Conservation (phyloP, 2,113 vertebrate genomes). For the Nettapus auritus region DNA sequence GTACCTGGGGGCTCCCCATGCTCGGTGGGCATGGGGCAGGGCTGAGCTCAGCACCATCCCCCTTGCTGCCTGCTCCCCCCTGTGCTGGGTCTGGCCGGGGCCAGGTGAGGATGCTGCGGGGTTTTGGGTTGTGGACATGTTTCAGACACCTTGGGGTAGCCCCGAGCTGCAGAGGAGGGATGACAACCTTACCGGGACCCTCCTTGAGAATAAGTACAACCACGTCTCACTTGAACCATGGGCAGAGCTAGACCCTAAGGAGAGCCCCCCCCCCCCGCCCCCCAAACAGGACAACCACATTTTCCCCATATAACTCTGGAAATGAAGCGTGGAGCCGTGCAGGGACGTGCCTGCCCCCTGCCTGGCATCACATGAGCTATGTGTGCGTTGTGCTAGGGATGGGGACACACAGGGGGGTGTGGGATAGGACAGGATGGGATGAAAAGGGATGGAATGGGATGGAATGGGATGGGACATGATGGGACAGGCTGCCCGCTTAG, state of each 20-base stretch:
- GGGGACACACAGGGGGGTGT: neutral
- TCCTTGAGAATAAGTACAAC: neutral
- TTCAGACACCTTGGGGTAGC: rapidly evolving
- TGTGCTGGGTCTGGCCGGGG: neutral
- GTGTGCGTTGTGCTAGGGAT: neutral
- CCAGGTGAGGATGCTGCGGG: neutral
- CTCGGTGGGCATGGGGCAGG: neutral
- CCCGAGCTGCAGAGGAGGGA: neutral
- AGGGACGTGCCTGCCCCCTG: too few relatives aligned
- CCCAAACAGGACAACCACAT: neutral
- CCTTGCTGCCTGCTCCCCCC: neutral
- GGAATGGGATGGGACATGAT: neutral
- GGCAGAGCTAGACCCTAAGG: neutral
- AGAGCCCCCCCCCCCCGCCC: neutral
- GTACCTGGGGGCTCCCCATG: rapidly evolving
- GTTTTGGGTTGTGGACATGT: neutral
- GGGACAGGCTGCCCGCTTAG: neutral
- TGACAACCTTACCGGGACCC: neutral
- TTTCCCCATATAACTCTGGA: neutral
- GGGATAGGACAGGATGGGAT: neutral
- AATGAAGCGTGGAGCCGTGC: neutral
- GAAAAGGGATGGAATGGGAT: neutral
- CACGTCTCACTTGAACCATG: rapidly evolving
- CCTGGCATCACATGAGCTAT: too few relatives aligned
- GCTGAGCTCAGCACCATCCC: rapidly evolving